Evolutionary conservation across 1,140 invertebrate genomes (phyloP), one percentile per base, ranked within the genome.

Genomic region (Brachionus rubens): DNA sequence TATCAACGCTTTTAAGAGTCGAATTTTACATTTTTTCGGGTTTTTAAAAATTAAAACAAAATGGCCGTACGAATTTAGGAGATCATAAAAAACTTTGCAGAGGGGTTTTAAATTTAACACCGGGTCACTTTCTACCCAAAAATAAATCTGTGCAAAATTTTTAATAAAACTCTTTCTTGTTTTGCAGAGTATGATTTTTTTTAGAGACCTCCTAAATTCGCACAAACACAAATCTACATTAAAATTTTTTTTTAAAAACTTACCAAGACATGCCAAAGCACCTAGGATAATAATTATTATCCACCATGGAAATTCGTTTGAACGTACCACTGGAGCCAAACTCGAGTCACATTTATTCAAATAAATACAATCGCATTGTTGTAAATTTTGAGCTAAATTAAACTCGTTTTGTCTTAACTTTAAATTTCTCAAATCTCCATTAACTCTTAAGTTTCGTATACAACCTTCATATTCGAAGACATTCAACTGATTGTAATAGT

Each of bases 301-400:
- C 68, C 68, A 72, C 68, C 68, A 72, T 2, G 68, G 68, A 50
- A 72, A 72, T 30, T 72, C 68, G 33, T 48, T 48, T 19, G 68
- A 50, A 36, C 43, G 28, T 21, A 72, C 46, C 14, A 48, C 43
- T 12, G 46, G 68, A 7, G 68, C 68, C 9, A 40, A 19, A 19
- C 19, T 48, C 10, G 30, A 50, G 28, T 36, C 68, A 72, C 50
- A 50, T 26, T 72, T 48, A 7, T 36, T 48, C 68, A 48, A 36
- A 33, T 72, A 54, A 30, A 54, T 43, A 65, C 68, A 72, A 54
- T 72, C 68, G 24, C 68, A 72, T 48, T 50, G 50, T 50, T 54
- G 46, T 54, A 54, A 50, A 41, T 72, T 72, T 52, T 72, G 46
- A 2, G 50, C 68, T 33, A 40, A 72, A 72, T 72, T 72, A 10